These are phyloP conservation scores for Heterocephalus glaber DNA, from an alignment of 2,113 vertebrate genomes.

Conservation along the genomic window DNA sequence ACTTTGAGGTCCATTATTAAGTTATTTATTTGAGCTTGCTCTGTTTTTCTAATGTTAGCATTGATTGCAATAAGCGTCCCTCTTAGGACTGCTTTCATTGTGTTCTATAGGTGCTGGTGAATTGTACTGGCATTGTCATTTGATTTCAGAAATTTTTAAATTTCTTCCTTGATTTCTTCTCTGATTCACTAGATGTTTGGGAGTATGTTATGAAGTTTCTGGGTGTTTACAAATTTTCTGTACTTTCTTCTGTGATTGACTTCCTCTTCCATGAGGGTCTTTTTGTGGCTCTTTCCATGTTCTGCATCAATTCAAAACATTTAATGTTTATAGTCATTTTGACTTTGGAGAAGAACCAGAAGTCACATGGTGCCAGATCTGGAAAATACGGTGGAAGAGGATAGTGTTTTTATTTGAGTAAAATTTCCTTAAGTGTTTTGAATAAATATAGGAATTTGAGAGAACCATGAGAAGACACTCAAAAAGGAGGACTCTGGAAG, in stretches of 20 bases:
- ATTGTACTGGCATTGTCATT: no score
- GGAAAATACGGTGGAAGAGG: not conserved
- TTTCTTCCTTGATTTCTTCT: no score
- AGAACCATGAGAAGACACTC: not conserved
- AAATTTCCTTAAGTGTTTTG: not conserved
- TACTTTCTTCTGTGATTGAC: not conserved
- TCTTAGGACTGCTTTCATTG: no score
- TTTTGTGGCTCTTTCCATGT: not conserved
- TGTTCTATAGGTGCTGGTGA: no score
- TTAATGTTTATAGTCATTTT: not conserved
- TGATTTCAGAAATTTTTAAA: no score
- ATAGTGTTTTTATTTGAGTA: not conserved
- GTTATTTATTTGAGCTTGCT: no score
- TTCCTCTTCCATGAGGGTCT: not conserved
- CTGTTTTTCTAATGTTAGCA: no score
- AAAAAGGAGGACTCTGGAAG: no score
- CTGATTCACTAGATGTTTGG: no score
- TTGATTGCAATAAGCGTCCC: no score
- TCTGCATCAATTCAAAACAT: not conserved
- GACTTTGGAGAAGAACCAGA: not conserved
- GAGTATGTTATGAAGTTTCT: not conserved
- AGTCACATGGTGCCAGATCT: no score
- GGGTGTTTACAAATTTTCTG: not conserved
- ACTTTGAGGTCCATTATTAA: no score
- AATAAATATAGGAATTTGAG: not conserved